Evolutionary conservation across 2,113 vertebrate species (phyloP).

Genomic region (Bagarius yarrelli): DNA sequence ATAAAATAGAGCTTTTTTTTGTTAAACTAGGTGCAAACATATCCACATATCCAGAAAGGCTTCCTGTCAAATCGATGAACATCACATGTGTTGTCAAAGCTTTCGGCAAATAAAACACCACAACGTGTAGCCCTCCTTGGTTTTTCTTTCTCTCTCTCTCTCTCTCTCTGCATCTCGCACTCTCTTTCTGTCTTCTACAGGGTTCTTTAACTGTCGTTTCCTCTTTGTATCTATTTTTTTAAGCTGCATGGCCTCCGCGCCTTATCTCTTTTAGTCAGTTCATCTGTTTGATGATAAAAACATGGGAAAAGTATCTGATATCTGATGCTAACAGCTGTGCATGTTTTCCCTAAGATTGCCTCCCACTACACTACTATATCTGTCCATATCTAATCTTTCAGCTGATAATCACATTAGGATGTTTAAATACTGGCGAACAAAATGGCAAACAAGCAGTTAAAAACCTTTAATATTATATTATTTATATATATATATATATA

Average conservation of each 20-base stretch:
- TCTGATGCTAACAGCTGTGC: slow-evolving; percentile 53
- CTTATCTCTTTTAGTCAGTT: slow-evolving; percentile 65
- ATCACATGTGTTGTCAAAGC: slow-evolving; percentile 55
- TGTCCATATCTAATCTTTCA: not conserved
- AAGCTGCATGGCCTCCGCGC: slow-evolving; percentile 51
- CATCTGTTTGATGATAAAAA: slow-evolving; percentile 67
- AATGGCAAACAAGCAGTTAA: too few species aligned
- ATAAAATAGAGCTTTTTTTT: too few species aligned
- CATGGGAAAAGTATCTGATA: slow-evolving; percentile 57
- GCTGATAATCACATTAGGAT: not conserved
- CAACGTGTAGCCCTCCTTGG: slow-evolving; percentile 32
- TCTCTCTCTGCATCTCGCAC: not conserved
- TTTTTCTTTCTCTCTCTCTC: not conserved
- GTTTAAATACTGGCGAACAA: not conserved
- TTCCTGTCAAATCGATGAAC: slow-evolving; percentile 63
- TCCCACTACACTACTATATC: not conserved
- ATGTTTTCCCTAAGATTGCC: not conserved
- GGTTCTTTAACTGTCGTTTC: not conserved
- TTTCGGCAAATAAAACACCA: slow-evolving; percentile 51
- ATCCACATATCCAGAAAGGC: slow-evolving; percentile 60
- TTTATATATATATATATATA: too few species aligned
- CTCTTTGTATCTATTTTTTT: slow-evolving; percentile 22
- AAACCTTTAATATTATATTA: too few species aligned
- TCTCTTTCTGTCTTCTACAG: not conserved
- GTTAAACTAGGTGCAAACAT: too few species aligned